These are phyloP conservation scores for western clawed frog (Xenopus tropicalis) DNA, from an alignment of 2,113 vertebrate species.

Conservation along the genomic window DNA sequence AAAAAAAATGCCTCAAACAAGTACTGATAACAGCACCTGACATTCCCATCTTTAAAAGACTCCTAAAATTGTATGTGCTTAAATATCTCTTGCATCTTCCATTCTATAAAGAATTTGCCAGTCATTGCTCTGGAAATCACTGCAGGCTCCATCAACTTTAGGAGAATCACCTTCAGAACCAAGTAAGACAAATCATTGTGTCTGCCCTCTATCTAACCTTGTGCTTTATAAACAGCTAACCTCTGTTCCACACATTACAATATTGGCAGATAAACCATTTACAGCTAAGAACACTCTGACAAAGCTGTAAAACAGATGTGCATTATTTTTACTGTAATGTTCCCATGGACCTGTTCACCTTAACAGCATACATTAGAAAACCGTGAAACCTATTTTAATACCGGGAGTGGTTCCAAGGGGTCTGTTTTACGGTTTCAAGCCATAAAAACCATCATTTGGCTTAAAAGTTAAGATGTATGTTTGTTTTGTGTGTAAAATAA, in stretches of 20 bases:
- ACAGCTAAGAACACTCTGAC: constrained; percentile 5
- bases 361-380: constrained; percentile 23
- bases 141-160: constrained; percentile 36
- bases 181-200: constrained; percentile 6
- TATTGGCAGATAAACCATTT: constrained; percentile 35
- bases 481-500: too few relatives aligned
- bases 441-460: too few relatives aligned
- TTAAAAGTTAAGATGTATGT: too few relatives aligned
- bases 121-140: constrained; percentile 40
- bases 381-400: neutral
- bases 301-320: constrained; percentile 27
- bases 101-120: constrained; percentile 21
- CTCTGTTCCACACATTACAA: constrained; percentile 17
- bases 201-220: constrained; percentile 40
- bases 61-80: too few relatives aligned
- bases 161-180: constrained; percentile 28
- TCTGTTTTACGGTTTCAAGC: too few relatives aligned
- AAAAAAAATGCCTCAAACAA: too few relatives aligned
- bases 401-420: too few relatives aligned
- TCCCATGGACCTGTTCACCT: constrained; percentile 23
- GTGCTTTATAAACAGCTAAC: constrained; percentile 28
- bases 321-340: constrained; percentile 20
- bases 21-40: too few relatives aligned
- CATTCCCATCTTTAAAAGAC: too few relatives aligned
- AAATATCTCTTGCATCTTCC: constrained; percentile 25